Evolutionary conservation across 2,888 invertebrate species (phyloP), one percentile per base, ranked within the genome.

Genomic region (Buathra laborator): DNA sequence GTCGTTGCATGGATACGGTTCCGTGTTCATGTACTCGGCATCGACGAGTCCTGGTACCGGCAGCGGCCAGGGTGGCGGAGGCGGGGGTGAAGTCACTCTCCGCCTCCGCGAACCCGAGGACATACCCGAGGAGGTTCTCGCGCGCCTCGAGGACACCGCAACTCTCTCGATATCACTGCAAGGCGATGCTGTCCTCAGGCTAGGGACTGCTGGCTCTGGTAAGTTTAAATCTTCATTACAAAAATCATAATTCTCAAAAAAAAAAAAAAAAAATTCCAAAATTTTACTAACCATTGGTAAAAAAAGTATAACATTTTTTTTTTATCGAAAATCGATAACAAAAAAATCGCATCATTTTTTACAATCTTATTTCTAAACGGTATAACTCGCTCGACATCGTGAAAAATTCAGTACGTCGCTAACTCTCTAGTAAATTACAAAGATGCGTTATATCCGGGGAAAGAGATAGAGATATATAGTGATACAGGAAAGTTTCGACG

Each of bases 21-120:
- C 94, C 85, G 93, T 94, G 90, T 94, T 94, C 92, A 94, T 94
- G 94, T 94, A 94, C 90, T 94, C 94, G 89, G 93, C 94, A 84
- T 92, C 93, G 88, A 94, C 93, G 89, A 94, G 94, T 88, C 93
- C 93, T 68, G 93, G 93, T 72, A 91, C 93, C 89, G 93, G 92
- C 46, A 84, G 85, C 37, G 86, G 86, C 56, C 88, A 87, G 66
- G 89, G 90, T 68, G 89, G 91, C 88, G 93, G 92, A 88, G 92
- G 93, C 90, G 92, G 91, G 80, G 92, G 92, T 77, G 93, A 94
- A 88, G 94, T 94, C 64, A 94, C 94, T 86, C 92, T 94, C 87
- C 92, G 94, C 87, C 92, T 93, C 88, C 94, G 93, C 90, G 94
- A 94, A 90, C 93, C 94, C 80, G 94, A 94, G 89, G 94, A 93